Evolutionary conservation across 2,888 invertebrate genomes (phyloP), one percentile per base, ranked within the genome.

Genomic region (Mechanitis mazaeus): DNA sequence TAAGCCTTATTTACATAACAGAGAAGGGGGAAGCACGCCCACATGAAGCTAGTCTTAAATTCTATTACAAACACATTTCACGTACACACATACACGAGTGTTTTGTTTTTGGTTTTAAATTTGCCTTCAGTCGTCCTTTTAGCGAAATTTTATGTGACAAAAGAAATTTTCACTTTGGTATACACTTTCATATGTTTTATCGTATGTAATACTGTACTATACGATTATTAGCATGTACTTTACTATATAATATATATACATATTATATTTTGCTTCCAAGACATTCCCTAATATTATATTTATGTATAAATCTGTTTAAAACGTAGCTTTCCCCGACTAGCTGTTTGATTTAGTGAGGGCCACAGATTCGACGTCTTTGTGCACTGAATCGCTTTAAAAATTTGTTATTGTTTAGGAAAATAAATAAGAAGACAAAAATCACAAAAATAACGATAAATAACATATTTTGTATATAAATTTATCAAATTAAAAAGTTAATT

Each of bases 331-430:
- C 20, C 20, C 20, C 64, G 53, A 58, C 60, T 57, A 65, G 68
- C 68, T 64, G 64, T 72, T 71, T 70, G 70, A 72, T 72, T 69
- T 67, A 71, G 72, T 71, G 70, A 71, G 70, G 64, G 60, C 67
- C 69, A 64, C 38, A 64, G 61, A 66, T 63, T 60, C 64, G 61
- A 61, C 63, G 61, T 60, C 66, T 54, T 46, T 59, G 54, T 53
- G 55, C 47, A 47, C 47, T 1, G 47, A n/a, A 50, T 3, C 6
- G 7, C 6, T 50, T 50, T 11, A 31, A 28, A 28, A 50, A 31
- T 11, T 31, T 50, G 11, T 50, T 31, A 28, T 50, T 47, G 20
- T 50, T 28, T 9, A 31, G 6, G 9, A 31, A 31, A 28, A 31
- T 50, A 50, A 50, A 31, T 50, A 31, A 50, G 7, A 50, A 50